These are phyloP conservation scores for Odobenus rosmarus DNA, from an alignment of 2,113 vertebrate genomes.

Conservation along the genomic window DNA sequence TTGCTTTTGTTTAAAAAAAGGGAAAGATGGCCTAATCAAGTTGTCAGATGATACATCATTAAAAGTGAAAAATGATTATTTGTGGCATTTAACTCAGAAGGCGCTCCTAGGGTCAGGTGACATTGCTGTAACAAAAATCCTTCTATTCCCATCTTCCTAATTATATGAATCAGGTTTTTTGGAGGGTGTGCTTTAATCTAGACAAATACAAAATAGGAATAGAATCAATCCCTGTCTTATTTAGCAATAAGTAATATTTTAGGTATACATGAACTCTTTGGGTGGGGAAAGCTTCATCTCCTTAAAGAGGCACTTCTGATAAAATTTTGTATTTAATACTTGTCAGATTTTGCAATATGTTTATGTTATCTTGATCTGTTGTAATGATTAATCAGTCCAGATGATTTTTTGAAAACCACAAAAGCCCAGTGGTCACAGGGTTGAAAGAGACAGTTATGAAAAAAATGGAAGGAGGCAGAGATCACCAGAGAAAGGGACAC, in stretches of 20 bases:
- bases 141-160: not conserved
- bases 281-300: not conserved
- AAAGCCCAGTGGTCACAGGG: not conserved
- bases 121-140: not conserved
- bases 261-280: not conserved
- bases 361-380: constrained; percentile 11
- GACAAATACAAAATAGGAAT: not conserved
- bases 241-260: not conserved
- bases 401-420: not conserved
- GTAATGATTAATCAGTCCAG: not conserved
- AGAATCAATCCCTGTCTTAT: not conserved
- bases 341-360: not conserved
- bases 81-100: not conserved
- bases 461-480: not conserved
- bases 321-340: not conserved
- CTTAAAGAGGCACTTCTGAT: not conserved
- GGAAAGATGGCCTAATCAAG: not conserved
- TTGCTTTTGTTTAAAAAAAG: not conserved
- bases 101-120: not conserved
- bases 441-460: not conserved
- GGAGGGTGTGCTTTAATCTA: not conserved
- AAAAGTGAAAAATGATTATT: not conserved
- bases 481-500: not conserved
- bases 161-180: not conserved
- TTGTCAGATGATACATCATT: not conserved